Evolutionary conservation across 2,888 invertebrate genomes (phyloP).

Genomic region (Lordiphosa andalusiaca): DNA sequence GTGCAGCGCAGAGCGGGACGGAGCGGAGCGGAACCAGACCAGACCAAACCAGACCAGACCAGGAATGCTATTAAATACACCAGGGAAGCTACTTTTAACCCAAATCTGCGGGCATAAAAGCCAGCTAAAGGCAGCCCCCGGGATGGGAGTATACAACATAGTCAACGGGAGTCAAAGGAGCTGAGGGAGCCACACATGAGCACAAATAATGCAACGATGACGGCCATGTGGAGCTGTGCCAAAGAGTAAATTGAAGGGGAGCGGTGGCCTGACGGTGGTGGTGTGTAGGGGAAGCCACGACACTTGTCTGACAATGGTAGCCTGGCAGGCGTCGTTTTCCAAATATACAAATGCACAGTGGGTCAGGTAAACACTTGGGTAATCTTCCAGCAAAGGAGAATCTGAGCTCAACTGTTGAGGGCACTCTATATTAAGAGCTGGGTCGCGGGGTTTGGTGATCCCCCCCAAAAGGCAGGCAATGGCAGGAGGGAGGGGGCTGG

Average conservation of each 20-base stretch:
- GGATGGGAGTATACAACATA: slow-evolving; percentile 17
- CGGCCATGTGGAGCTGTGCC: slow-evolving; percentile 66
- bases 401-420: too few relatives aligned
- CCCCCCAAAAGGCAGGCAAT: too few relatives aligned
- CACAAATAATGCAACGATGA: slow-evolving; percentile 62
- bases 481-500: too few relatives aligned
- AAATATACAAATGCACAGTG: slow-evolving; percentile 25
- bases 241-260: slow-evolving; percentile 41
- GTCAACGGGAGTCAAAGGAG: slow-evolving; percentile 14
- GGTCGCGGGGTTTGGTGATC: too few relatives aligned
- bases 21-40: too few relatives aligned
- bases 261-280: neutral
- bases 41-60: slow-evolving; percentile 19
- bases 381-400: too few relatives aligned
- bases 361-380: too few relatives aligned
- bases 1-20: slow-evolving; percentile 21
- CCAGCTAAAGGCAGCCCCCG: slow-evolving; percentile 31
- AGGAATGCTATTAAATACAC: slow-evolving; percentile 70
- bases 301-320: slow-evolving; percentile 57
- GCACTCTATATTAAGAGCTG: too few relatives aligned
- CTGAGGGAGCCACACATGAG: slow-evolving; percentile 55
- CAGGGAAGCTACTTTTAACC: slow-evolving; percentile 72
- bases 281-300: slow-evolving; percentile 24
- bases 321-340: slow-evolving; percentile 60
- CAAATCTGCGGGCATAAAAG: slow-evolving; percentile 72